Conservation (phyloP, 2,113 vertebrate species). For the western clawed frog (Xenopus tropicalis) region DNA sequence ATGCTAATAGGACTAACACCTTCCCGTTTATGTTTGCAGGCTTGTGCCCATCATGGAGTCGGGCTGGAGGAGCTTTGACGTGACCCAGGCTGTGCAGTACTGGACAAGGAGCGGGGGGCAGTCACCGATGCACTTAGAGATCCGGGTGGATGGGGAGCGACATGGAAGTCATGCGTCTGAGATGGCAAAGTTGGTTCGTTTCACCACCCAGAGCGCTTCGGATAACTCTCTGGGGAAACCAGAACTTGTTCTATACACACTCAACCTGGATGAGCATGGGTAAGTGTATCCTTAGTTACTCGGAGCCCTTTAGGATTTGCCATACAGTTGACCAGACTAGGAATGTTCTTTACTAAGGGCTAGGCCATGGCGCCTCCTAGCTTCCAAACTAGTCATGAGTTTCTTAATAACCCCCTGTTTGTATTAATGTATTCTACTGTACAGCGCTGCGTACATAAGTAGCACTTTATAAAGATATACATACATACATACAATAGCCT, state of each 20-base stretch:
- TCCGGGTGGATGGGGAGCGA: constrained; percentile 87
- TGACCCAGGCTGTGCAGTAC: constrained; percentile 89
- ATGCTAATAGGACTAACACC: not conserved
- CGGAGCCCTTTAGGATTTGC: no score
- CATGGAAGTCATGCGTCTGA: constrained; percentile 77
- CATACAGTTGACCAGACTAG: no score
- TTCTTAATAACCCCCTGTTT: no score
- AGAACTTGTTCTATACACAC: constrained; percentile 84
- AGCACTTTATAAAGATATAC: no score
- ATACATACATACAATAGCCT: no score
- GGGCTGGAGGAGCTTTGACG: constrained; percentile 93
- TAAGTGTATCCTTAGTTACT: constrained; percentile 51
- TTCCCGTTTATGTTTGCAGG: constrained; percentile 59
- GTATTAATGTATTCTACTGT: no score
- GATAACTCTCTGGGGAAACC: constrained; percentile 76
- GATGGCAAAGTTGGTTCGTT: constrained; percentile 79
- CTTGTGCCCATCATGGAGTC: constrained; percentile 82
- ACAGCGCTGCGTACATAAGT: no score
- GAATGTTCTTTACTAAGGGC: no score
- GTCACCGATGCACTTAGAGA: constrained; percentile 84
- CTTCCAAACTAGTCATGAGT: no score
- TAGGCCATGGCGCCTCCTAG: no score
- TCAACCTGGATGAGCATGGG: constrained; percentile 82
- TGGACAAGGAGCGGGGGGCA: constrained; percentile 74
- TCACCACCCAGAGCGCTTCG: constrained; percentile 74